Conservation (phyloP, 2,888 invertebrate species). For the Hymenopus coronatus region DNA sequence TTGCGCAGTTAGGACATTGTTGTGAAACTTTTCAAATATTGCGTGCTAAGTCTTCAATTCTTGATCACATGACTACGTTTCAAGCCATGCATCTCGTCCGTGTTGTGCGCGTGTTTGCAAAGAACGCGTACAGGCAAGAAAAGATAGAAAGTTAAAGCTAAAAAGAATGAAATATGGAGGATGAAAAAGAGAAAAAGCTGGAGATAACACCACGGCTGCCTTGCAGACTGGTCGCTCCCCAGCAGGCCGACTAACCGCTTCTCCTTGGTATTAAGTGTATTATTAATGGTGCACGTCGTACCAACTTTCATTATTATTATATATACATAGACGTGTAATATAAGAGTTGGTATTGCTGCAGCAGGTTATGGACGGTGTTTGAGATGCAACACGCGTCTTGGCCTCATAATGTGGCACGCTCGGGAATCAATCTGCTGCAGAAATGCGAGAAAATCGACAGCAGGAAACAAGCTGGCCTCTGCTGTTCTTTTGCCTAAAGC, state of each 20-base stretch:
- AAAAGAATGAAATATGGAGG: neutral
- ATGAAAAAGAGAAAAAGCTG: neutral
- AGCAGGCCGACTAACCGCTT: neutral
- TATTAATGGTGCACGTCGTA: neutral
- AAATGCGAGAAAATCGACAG: neutral
- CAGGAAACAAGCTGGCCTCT: neutral
- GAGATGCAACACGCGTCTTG: neutral
- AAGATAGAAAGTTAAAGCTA: neutral
- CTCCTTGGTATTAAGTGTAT: neutral
- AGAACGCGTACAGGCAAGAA: neutral
- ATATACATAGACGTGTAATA: neutral
- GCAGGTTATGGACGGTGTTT: neutral
- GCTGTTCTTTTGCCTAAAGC: neutral
- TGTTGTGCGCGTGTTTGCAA: neutral
- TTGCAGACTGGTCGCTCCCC: neutral
- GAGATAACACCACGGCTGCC: neutral
- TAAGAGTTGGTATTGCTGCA: neutral
- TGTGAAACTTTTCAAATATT: too few species aligned
- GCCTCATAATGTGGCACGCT: constrained; percentile 5
- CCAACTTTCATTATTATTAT: constrained; percentile 1
- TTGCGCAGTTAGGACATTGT: too few species aligned
- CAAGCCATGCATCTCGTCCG: neutral
- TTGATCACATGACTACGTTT: neutral
- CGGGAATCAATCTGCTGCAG: constrained; percentile 1
- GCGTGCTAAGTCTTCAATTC: neutral